Conservation (phyloP, 2,888 invertebrate species). For the Cataglyphis cursor region DNA sequence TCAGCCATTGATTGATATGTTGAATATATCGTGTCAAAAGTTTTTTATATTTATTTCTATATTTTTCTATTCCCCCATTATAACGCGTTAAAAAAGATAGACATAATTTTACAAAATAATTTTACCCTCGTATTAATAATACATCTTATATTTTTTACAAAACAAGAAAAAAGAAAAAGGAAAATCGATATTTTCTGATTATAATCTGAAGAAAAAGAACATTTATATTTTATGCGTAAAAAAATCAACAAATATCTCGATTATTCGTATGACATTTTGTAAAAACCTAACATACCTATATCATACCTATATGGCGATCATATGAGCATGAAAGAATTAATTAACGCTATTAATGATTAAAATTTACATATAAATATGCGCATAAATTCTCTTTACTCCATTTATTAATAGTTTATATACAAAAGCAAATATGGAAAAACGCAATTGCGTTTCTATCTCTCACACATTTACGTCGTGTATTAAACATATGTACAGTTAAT, state of each 20-base stretch:
- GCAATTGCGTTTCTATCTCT: background rate
- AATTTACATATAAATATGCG: too few relatives aligned
- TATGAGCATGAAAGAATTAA: too few relatives aligned
- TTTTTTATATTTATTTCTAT: background rate
- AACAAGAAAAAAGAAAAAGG: background rate
- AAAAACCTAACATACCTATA: too few relatives aligned
- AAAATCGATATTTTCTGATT: background rate
- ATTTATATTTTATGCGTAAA: background rate
- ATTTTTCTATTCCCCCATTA: background rate
- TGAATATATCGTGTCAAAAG: background rate
- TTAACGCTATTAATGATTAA: too few relatives aligned
- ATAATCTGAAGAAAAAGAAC: background rate
- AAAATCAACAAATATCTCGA: too few relatives aligned
- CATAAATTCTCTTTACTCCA: background rate
- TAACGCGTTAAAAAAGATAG: background rate
- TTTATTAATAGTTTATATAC: background rate
- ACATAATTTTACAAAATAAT: background rate
- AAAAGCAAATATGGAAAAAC: background rate
- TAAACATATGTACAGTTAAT: background rate
- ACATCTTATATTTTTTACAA: background rate
- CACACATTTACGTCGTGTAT: background rate
- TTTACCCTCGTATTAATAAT: background rate
- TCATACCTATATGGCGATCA: too few relatives aligned
- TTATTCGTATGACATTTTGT: too few relatives aligned
- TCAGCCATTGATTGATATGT: conserved; percentile 12